Conservation (phyloP, 2,888 invertebrate genomes). For the Morpho achilles region DNA sequence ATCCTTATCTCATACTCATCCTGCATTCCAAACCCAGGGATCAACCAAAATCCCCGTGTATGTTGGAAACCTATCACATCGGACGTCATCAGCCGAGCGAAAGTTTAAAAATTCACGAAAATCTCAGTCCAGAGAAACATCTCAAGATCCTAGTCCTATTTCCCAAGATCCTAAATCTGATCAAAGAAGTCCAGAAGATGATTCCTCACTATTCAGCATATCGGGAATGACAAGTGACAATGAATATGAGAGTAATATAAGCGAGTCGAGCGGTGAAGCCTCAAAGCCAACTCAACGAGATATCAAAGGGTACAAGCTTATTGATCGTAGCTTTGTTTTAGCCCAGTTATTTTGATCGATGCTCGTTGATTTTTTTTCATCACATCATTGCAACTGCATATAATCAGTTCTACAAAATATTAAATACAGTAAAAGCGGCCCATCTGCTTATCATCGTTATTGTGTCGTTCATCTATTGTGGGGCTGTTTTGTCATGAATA, state of each 20-base stretch:
- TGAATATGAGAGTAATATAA: conserved; percentile 77
- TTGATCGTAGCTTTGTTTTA: conserved; percentile 61
- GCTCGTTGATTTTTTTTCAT: conserved; percentile 47
- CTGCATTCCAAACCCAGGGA: conserved; percentile 79
- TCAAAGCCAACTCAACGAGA: conserved; percentile 71
- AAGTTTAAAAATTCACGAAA: conserved; percentile 48
- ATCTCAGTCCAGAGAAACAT: conserved; percentile 60
- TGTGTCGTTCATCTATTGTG: background rate
- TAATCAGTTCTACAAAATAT: background rate
- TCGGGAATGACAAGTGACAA: conserved; percentile 79
- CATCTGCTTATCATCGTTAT: conserved; percentile 13
- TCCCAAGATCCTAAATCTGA: conserved; percentile 72
- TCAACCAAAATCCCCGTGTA: conserved; percentile 87
- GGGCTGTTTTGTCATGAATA: background rate
- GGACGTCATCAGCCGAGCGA: conserved; percentile 73
- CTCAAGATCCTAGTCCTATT: conserved; percentile 69
- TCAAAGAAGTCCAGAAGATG: conserved; percentile 76
- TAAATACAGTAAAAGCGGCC: background rate
- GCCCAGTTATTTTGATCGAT: conserved; percentile 62
- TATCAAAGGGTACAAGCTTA: conserved; percentile 73
- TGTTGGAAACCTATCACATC: conserved; percentile 80
- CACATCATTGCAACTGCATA: conserved; percentile 8
- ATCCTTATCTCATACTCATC: conserved; percentile 73
- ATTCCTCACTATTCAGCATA: conserved; percentile 77
- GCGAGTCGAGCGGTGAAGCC: conserved; percentile 72